These are phyloP conservation scores for Acyrthosiphon pisum DNA, from an alignment of 1,140 invertebrate genomes.

Conservation along the genomic window DNA sequence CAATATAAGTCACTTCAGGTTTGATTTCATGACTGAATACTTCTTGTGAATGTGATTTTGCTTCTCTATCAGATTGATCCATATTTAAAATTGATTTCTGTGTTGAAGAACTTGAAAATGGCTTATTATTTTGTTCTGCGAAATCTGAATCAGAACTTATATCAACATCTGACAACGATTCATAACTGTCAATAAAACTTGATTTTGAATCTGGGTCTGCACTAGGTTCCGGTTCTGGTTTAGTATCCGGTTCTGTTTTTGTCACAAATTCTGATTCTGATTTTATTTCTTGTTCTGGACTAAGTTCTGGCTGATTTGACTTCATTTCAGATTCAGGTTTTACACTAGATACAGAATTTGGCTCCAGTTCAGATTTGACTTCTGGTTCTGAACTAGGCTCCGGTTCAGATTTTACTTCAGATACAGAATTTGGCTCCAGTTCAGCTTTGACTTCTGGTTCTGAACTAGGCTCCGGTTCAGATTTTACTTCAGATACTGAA, in stretches of 20 bases:
- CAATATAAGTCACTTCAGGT: conserved; percentile 38
- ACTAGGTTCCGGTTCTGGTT: conserved; percentile 59
- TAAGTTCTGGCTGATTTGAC: conserved; percentile 43
- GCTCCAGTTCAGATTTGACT: conserved; percentile 60
- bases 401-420: conserved; percentile 62
- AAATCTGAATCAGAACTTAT: conserved; percentile 32
- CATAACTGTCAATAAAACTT: neutral
- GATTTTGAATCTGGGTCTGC: conserved; percentile 56
- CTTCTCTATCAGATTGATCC: conserved; percentile 42
- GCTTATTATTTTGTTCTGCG: neutral
- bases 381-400: conserved; percentile 62
- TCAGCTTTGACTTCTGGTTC: conserved; percentile 61
- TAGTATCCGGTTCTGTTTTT: conserved; percentile 53
- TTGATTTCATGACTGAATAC: conserved; percentile 50
- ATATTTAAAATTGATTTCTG: neutral
- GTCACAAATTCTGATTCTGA: conserved; percentile 58
- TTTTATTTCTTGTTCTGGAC: conserved; percentile 58
- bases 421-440: conserved; percentile 60
- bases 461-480: conserved; percentile 62
- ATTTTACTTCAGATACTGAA: conserved; percentile 63
- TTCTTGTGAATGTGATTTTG: conserved; percentile 31
- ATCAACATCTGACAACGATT: conserved; percentile 47
- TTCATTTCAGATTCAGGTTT: conserved; percentile 60
- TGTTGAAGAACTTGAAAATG: neutral
- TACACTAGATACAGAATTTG: conserved; percentile 58